These are phyloP conservation scores for Echinarachnius parma DNA, from an alignment of 53 echinoderm and acorn worm species.

Conservation along the genomic window DNA sequence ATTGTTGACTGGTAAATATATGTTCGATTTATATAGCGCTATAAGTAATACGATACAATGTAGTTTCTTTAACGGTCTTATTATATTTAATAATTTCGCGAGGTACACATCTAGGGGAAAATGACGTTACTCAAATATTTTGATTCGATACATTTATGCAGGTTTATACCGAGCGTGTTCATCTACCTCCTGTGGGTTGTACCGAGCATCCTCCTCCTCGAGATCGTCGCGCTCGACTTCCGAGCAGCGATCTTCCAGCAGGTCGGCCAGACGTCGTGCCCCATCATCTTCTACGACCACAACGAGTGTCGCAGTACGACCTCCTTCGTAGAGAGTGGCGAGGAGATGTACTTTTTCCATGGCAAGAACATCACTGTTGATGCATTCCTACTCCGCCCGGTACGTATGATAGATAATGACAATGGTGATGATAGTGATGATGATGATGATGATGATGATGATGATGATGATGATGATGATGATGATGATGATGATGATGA, in stretches of 20 bases:
- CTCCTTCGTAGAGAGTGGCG: too few relatives aligned
- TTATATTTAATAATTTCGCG: too few relatives aligned
- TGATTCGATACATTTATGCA: background rate
- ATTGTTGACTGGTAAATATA: too few relatives aligned
- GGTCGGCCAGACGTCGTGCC: background rate
- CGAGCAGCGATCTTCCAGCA: background rate
- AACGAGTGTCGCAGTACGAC: slow-evolving; percentile 13
- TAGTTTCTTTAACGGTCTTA: too few relatives aligned
- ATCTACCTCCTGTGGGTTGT: slow-evolving; percentile 72
- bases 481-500: slow-evolving; percentile 32
- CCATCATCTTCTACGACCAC: slow-evolving; percentile 28
- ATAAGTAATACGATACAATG: too few relatives aligned
- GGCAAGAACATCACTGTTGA: slow-evolving; percentile 8
- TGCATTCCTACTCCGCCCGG: background rate
- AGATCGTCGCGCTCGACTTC: slow-evolving; percentile 62
- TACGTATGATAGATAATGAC: background rate
- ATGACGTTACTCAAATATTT: background rate
- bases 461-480: slow-evolving; percentile 26
- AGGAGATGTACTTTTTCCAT: background rate
- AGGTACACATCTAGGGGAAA: too few relatives aligned
- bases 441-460: slow-evolving; percentile 34
- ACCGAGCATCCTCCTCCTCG: slow-evolving; percentile 53
- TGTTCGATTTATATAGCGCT: too few relatives aligned
- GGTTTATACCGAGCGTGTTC: slow-evolving; percentile 86
- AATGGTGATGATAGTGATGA: slow-evolving; percentile 10